A percentile compares a stretch with the other conserved stretches of the same genome.
Conservation (phyloP, 2,797 vertebrate genomes). For the Pangasius larnaudii region DNA sequence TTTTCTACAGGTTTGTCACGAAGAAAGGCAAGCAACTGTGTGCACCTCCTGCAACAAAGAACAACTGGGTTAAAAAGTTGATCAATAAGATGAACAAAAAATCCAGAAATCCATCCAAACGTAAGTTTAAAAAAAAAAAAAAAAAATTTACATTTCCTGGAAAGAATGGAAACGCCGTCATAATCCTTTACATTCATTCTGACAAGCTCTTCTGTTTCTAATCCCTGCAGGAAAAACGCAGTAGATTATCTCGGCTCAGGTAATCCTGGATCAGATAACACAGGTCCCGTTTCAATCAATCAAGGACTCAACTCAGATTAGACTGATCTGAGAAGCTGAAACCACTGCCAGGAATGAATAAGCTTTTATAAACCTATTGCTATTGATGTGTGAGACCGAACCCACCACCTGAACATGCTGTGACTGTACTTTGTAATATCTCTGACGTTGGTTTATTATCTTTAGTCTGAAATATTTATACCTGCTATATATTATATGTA, state of each 20-base stretch:
- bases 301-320: background rate
- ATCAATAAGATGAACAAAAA: slow-evolving; percentile 25
- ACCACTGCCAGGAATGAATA: slow-evolving; percentile 33
- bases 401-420: background rate
- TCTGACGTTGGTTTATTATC: background rate
- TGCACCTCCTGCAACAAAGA: slow-evolving; percentile 34
- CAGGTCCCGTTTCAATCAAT: background rate
- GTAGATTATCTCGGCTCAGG: background rate
- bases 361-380: background rate
- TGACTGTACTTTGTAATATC: slow-evolving; percentile 4
- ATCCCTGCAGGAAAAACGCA: slow-evolving; percentile 16
- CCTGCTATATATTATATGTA: background rate
- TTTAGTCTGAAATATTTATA: slow-evolving; percentile 12
- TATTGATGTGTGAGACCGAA: background rate
- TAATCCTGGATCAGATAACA: background rate
- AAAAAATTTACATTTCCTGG: background rate
- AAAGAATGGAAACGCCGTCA: background rate
- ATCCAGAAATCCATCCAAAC: background rate
- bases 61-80: slow-evolving; percentile 46
- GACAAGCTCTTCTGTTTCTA: background rate
- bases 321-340: background rate
- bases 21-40: slow-evolving; percentile 41
- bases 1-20: slow-evolving; percentile 49
- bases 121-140: too few relatives aligned
- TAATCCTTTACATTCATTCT: background rate